Evolutionary conservation across 2,113 vertebrate genomes (phyloP).

Genomic region (Leptobrachium ailaonicum): DNA sequence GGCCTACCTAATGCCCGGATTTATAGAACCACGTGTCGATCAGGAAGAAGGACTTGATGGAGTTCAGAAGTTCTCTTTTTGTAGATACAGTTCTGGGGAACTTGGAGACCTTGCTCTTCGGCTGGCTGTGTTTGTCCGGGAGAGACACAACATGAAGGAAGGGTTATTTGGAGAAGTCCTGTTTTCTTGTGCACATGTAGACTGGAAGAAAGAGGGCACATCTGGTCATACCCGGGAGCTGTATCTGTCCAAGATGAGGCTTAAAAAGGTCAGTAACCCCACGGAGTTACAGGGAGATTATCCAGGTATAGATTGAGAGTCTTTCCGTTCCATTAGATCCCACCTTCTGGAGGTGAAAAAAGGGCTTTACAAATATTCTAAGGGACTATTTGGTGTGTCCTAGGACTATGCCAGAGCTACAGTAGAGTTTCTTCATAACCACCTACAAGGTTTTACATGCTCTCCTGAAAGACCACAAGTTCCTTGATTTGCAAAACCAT

Average conservation of each 20-base stretch:
- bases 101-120: constrained; percentile 65
- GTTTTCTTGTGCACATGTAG: constrained; percentile 66
- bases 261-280: constrained; percentile 71
- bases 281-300: too few relatives aligned
- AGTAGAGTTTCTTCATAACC: too few relatives aligned
- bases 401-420: too few relatives aligned
- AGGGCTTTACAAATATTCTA: too few relatives aligned
- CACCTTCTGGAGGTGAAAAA: too few relatives aligned
- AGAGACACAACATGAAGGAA: constrained; percentile 68
- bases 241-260: constrained; percentile 63
- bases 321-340: too few relatives aligned
- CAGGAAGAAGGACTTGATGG: constrained; percentile 62
- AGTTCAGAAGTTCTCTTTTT: constrained; percentile 64
- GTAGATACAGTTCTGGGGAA: constrained; percentile 63
- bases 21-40: constrained; percentile 49
- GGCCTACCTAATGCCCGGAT: constrained; percentile 65
- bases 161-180: constrained; percentile 69
- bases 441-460: too few relatives aligned
- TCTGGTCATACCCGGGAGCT: constrained; percentile 67
- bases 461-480: too few relatives aligned
- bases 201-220: constrained; percentile 63
- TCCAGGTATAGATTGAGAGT: too few relatives aligned
- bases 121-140: constrained; percentile 66
- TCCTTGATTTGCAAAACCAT: too few relatives aligned
- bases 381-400: too few relatives aligned